Percentiles rank a stretch among this genome's conserved stretches.
phyloP scores from a whole-genome alignment of 2,888 invertebrate species.

The Vanessa cardui region DNA sequence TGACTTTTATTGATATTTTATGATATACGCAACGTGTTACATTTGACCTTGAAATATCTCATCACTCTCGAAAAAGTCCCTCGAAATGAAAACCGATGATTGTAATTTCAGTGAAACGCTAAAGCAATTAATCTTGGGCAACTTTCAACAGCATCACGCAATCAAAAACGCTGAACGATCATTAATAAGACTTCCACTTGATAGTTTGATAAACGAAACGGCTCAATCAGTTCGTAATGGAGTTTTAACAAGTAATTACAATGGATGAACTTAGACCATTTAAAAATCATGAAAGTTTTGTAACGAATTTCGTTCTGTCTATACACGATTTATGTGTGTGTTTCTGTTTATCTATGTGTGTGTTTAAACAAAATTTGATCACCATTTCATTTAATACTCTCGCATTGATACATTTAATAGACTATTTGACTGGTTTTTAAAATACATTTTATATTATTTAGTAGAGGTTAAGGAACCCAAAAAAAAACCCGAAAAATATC shows the following conservation, averaged over 20 bases:
- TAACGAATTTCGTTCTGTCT: not conserved
- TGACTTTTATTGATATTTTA: too few species aligned
- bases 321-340: too few species aligned
- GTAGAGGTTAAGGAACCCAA: too few species aligned
- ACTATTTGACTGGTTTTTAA: too few species aligned
- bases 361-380: too few species aligned
- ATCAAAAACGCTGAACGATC: conserved; percentile 29
- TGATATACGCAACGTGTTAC: too few species aligned
- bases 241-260: conserved; percentile 28
- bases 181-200: conserved; percentile 37
- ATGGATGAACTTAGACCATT: conserved; percentile 10
- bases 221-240: conserved; percentile 28
- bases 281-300: not conserved
- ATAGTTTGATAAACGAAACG: conserved; percentile 37
- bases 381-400: too few species aligned
- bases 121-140: conserved; percentile 37
- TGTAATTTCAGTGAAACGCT: conserved; percentile 25
- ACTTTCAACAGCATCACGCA: conserved; percentile 34
- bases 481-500: too few species aligned
- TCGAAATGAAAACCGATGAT: conserved; percentile 28
- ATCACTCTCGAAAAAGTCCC: not conserved
- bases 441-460: too few species aligned
- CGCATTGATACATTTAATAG: too few species aligned
- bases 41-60: too few species aligned
- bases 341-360: too few species aligned